phyloP scores from a whole-genome alignment of 2,888 invertebrate genomes.

The Eilema depressum region DNA sequence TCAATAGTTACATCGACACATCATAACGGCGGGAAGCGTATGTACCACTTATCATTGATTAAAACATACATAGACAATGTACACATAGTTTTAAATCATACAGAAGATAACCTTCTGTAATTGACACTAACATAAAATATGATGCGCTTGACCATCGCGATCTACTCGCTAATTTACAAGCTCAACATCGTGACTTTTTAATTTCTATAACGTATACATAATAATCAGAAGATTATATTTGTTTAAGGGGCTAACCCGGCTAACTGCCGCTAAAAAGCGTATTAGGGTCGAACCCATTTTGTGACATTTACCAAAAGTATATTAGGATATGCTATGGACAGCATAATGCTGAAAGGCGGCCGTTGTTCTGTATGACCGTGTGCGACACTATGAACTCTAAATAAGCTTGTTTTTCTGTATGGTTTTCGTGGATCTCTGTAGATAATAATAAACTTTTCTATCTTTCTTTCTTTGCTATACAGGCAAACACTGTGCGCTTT shows the following conservation, averaged over 20 bases:
- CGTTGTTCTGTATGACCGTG: too few relatives aligned
- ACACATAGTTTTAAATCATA: background rate
- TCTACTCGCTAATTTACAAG: slow-evolving; percentile 13
- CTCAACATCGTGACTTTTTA: slow-evolving; percentile 13
- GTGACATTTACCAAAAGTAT: background rate
- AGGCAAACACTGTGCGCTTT: too few relatives aligned
- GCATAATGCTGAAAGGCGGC: too few relatives aligned
- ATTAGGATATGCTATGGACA: too few relatives aligned
- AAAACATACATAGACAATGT: background rate
- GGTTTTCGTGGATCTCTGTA: too few relatives aligned
- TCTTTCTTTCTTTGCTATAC: too few relatives aligned
- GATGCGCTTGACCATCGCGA: slow-evolving; percentile 6
- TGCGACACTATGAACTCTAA: too few relatives aligned
- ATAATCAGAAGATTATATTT: background rate
- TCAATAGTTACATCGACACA: background rate
- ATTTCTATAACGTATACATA: slow-evolving; percentile 2
- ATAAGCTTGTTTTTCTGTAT: too few relatives aligned
- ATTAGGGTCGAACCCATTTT: background rate
- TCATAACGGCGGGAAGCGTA: background rate
- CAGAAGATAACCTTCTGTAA: background rate
- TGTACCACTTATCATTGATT: background rate
- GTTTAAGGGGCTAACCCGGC: background rate
- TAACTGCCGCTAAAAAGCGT: background rate
- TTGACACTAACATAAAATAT: slow-evolving; percentile 7
- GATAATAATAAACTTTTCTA: too few relatives aligned